phyloP scores from a whole-genome alignment of 2,113 vertebrate species.

The Anoura caudifer region DNA sequence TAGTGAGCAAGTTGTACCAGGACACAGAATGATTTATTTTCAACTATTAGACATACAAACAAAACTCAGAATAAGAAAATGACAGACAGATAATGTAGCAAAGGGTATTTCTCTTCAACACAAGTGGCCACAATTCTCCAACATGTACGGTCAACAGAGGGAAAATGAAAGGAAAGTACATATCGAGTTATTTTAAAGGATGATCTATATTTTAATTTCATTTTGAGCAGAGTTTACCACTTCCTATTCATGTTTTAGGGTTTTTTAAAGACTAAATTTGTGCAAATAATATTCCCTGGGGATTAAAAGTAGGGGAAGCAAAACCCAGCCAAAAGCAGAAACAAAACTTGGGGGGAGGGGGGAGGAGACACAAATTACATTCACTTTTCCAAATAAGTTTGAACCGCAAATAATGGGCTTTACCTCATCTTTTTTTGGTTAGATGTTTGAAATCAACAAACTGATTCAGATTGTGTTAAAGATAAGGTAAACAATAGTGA shows the following conservation, averaged over 20 bases:
- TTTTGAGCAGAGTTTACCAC: constrained; percentile 1
- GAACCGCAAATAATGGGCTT: constrained; percentile 8
- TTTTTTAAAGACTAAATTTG: constrained; percentile 42
- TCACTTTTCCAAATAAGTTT: constrained; percentile 33
- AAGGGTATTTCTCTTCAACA: constrained; percentile 34
- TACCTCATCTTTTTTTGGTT: not conserved
- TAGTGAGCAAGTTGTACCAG: constrained; percentile 2
- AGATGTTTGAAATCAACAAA: constrained; percentile 29
- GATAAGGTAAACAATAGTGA: constrained; percentile 3
- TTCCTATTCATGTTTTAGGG: constrained; percentile 24
- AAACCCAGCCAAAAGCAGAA: constrained; percentile 32
- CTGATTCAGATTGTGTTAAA: not conserved
- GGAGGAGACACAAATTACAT: not conserved
- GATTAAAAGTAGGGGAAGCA: constrained; percentile 39
- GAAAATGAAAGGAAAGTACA: constrained; percentile 1
- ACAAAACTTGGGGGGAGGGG: not conserved
- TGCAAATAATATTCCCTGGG: constrained; percentile 24
- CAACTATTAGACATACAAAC: constrained; percentile 47
- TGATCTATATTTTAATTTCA: constrained; percentile 31
- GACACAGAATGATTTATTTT: constrained; percentile 60
- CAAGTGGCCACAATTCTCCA: not conserved
- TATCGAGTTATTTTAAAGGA: constrained; percentile 26
- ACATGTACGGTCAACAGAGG: constrained; percentile 24
- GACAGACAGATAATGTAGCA: constrained; percentile 20
- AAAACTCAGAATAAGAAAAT: constrained; percentile 54